These are phyloP conservation scores for Heliconius hermathena DNA, from an alignment of 1,140 invertebrate genomes.

Conservation along the genomic window DNA sequence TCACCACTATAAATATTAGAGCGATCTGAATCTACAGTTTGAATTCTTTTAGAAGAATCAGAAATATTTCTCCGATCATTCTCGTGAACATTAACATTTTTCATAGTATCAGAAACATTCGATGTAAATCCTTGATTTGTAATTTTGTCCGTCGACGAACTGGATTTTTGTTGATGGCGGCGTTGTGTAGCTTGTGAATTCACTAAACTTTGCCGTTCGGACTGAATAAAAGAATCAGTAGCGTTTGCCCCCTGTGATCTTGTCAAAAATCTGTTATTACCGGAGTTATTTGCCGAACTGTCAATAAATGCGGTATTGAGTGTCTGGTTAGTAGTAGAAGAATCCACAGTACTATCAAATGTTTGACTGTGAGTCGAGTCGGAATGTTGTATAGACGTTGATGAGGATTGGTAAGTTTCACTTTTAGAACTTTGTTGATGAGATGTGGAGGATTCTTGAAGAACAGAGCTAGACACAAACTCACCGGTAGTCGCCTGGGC, in stretches of 20 bases:
- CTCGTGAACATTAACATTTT: conserved; percentile 61
- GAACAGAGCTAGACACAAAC: conserved; percentile 69
- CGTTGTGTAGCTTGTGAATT: conserved; percentile 46
- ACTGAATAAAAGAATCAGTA: conserved; percentile 72
- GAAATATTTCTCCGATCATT: conserved; percentile 58
- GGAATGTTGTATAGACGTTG: conserved; percentile 72
- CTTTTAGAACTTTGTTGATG: conserved; percentile 74
- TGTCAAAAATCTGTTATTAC: conserved; percentile 49
- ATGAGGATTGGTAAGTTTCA: conserved; percentile 71
- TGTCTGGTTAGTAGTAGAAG: conserved; percentile 63
- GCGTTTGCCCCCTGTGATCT: conserved; percentile 69
- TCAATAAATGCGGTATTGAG: conserved; percentile 79
- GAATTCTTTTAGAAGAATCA: conserved; percentile 52
- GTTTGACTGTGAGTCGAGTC: conserved; percentile 66
- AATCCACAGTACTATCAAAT: conserved; percentile 61
- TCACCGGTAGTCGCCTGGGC: conserved; percentile 71
- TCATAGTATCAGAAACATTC: conserved; percentile 39
- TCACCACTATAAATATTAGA: conserved; percentile 72
- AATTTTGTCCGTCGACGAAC: conserved; percentile 45
- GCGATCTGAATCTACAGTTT: conserved; percentile 61
- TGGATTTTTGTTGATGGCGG: conserved; percentile 32
- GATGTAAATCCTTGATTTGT: conserved; percentile 38
- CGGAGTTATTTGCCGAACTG: conserved; percentile 48
- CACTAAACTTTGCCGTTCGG: conserved; percentile 67
- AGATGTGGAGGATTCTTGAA: conserved; percentile 69